phyloP scores from a whole-genome alignment of 2,888 invertebrate genomes.

The Acronicta aceris region DNA sequence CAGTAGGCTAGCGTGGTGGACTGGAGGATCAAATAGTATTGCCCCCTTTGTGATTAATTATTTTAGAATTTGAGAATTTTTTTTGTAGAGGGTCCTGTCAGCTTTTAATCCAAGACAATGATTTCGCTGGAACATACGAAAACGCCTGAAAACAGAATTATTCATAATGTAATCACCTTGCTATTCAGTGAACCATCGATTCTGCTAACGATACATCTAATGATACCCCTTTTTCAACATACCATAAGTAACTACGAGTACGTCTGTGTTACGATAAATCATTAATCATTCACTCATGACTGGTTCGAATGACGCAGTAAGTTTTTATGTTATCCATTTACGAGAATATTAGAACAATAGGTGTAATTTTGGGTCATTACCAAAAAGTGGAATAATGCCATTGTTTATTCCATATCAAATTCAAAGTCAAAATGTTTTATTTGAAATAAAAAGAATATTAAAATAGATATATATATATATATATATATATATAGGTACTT shows the following conservation, averaged over 20 bases:
- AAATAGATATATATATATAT: too few species aligned
- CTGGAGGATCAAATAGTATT: too few species aligned
- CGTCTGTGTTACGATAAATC: slow-evolving; percentile 31
- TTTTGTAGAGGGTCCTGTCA: too few species aligned
- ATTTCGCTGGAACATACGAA: not conserved
- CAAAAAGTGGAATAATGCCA: slow-evolving; percentile 21
- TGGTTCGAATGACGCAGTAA: slow-evolving; percentile 61
- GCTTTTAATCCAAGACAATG: too few species aligned
- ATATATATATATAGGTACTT: too few species aligned
- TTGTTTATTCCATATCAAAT: not conserved
- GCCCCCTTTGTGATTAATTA: too few species aligned
- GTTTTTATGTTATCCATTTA: slow-evolving; percentile 43
- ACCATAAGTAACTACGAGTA: slow-evolving; percentile 22
- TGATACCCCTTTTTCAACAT: slow-evolving; percentile 56
- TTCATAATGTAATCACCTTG: slow-evolving; percentile 29
- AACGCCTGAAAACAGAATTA: slow-evolving; percentile 14
- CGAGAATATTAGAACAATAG: slow-evolving; percentile 37
- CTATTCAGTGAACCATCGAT: slow-evolving; percentile 31
- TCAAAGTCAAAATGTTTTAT: too few species aligned
- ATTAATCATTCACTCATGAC: slow-evolving; percentile 64
- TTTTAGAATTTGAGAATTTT: too few species aligned
- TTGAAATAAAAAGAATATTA: too few species aligned
- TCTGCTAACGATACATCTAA: slow-evolving; percentile 45
- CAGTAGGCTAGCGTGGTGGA: too few species aligned
- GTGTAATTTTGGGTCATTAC: slow-evolving; percentile 23